Evolutionary conservation across 2,888 invertebrate genomes (phyloP).

Genomic region (Ornithoptera priamus): DNA sequence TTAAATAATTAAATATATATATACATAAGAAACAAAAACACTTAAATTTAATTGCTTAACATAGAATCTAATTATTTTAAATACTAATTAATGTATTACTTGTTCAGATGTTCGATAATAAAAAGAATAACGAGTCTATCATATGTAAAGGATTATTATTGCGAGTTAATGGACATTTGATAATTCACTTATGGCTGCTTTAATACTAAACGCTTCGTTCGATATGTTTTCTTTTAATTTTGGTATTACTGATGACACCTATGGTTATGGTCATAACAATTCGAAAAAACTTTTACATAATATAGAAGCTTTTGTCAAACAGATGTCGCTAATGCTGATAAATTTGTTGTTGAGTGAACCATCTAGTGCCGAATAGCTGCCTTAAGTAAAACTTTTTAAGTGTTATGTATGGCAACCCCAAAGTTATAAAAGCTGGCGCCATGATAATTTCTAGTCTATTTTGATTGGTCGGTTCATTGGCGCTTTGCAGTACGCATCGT

Average conservation of each 20-base stretch:
- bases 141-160: not conserved
- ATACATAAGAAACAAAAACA: not conserved
- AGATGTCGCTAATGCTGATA: slow-evolving; percentile 39
- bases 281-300: not conserved
- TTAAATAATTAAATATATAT: not conserved
- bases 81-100: not conserved
- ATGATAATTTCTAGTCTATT: slow-evolving; percentile 53
- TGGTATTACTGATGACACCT: not conserved
- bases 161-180: not conserved
- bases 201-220: not conserved
- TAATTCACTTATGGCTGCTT: not conserved
- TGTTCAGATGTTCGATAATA: not conserved
- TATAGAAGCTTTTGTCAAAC: slow-evolving; percentile 3
- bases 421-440: slow-evolving; percentile 59
- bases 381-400: slow-evolving; percentile 18
- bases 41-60: too few relatives aligned
- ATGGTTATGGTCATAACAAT: not conserved
- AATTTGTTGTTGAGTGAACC: slow-evolving; percentile 14
- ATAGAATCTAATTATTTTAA: not conserved
- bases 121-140: not conserved
- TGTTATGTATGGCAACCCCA: slow-evolving; percentile 53
- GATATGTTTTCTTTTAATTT: not conserved
- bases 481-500: slow-evolving; percentile 18
- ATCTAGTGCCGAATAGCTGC: slow-evolving; percentile 36
- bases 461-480: slow-evolving; percentile 62